Evolutionary conservation across 2,113 vertebrate species (phyloP).

Genomic region (Nyctibius bracteatus): DNA sequence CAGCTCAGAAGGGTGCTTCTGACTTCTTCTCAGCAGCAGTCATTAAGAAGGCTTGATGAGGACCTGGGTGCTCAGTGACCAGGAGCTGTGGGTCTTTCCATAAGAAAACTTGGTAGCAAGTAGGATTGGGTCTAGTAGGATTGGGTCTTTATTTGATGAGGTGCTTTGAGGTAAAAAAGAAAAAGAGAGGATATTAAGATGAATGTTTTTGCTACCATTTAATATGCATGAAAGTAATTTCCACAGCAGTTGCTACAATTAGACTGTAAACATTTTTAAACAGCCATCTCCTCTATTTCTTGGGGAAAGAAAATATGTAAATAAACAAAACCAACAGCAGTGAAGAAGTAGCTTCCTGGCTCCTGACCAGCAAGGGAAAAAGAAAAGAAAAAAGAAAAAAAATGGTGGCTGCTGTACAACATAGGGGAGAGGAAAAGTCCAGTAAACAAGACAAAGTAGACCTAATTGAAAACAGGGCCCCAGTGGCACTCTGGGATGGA

Average conservation of each 20-base stretch:
- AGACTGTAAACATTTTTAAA: conserved; percentile 13
- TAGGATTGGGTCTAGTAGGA: neutral
- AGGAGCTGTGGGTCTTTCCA: neutral
- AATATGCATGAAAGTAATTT: neutral
- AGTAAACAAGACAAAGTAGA: conserved; percentile 35
- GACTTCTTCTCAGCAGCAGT: neutral
- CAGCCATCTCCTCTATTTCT: neutral
- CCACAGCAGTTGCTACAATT: neutral
- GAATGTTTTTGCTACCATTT: neutral
- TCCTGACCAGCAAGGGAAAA: neutral
- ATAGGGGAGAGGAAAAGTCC: neutral
- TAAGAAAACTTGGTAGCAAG: neutral
- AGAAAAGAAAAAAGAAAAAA: neutral
- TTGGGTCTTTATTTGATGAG: neutral
- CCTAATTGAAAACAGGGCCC: conserved; percentile 19
- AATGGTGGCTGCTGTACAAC: neutral
- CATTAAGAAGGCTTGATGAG: neutral
- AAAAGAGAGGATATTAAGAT: neutral
- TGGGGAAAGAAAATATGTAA: neutral
- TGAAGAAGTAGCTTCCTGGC: neutral
- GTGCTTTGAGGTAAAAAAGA: neutral
- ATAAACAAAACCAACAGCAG: neutral
- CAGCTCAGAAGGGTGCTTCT: neutral
- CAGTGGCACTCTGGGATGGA: neutral
- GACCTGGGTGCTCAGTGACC: neutral